Conservation (phyloP, 2,113 vertebrate species). For the Formicarius rufipectus region DNA sequence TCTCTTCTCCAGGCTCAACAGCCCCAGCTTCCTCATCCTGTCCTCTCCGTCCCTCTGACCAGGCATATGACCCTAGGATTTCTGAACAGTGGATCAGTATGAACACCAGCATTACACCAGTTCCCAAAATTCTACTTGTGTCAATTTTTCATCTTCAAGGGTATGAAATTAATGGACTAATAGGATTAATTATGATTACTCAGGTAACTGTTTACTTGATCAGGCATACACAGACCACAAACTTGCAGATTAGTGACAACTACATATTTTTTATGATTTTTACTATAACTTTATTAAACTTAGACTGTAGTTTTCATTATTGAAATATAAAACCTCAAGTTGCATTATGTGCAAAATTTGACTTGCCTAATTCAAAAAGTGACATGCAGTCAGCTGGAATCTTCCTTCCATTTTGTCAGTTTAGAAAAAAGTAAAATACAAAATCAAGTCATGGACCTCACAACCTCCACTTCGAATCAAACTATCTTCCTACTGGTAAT, state of each 20-base stretch:
- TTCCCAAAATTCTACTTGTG: background rate
- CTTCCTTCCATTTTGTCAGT: fast-evolving
- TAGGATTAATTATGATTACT: background rate
- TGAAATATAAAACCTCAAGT: background rate
- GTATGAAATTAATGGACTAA: background rate
- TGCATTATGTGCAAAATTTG: background rate
- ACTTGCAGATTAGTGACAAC: background rate
- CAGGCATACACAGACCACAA: fast-evolving
- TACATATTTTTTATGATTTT: background rate
- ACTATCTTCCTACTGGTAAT: background rate
- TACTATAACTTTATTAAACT: background rate
- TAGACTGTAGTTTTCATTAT: background rate
- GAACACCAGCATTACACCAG: background rate
- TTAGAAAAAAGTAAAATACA: background rate
- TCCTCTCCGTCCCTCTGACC: background rate
- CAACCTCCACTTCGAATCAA: background rate
- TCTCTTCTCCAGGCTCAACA: background rate
- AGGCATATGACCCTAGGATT: background rate
- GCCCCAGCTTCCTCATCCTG: background rate
- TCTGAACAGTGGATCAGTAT: background rate
- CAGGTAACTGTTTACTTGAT: background rate
- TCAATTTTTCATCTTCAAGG: background rate
- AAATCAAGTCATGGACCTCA: background rate
- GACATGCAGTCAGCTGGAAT: background rate
- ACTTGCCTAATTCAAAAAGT: background rate